phyloP scores from a whole-genome alignment of 2,888 invertebrate genomes.

The Lochmaea crataegi region DNA sequence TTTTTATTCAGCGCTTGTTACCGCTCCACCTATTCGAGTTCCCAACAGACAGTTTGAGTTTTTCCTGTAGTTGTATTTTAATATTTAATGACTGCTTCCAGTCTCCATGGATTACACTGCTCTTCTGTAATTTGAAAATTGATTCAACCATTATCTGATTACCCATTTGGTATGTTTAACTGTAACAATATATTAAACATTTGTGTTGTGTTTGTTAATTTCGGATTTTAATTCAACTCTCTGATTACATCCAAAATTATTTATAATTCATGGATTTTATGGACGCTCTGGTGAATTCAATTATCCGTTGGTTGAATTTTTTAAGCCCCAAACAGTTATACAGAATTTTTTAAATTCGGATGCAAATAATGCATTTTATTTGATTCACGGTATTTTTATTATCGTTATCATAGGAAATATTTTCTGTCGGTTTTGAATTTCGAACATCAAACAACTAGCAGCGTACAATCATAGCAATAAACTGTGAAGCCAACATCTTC shows the following conservation, averaged over 20 bases:
- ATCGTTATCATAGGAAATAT: too few species aligned
- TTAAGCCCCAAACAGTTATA: too few species aligned
- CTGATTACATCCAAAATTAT: not conserved
- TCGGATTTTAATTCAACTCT: not conserved
- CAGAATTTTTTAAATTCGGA: too few species aligned
- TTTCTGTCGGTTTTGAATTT: too few species aligned
- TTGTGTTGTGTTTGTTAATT: not conserved
- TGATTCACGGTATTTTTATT: too few species aligned
- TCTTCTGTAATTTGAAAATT: not conserved
- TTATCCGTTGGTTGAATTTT: not conserved
- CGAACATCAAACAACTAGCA: too few species aligned
- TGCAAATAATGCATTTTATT: too few species aligned
- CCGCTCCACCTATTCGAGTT: not conserved
- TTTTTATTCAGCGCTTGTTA: not conserved
- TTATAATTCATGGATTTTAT: not conserved
- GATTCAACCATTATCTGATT: slow-evolving; percentile 11
- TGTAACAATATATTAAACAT: not conserved
- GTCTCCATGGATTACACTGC: not conserved
- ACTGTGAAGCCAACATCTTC: too few species aligned
- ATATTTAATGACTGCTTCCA: slow-evolving; percentile 1
- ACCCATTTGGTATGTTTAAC: not conserved
- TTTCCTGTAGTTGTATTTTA: not conserved
- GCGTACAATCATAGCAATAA: too few species aligned
- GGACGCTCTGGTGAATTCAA: not conserved
- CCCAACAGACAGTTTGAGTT: not conserved